Conservation (phyloP, 2,113 vertebrate species). For the Nothoprocta pentlandii region DNA sequence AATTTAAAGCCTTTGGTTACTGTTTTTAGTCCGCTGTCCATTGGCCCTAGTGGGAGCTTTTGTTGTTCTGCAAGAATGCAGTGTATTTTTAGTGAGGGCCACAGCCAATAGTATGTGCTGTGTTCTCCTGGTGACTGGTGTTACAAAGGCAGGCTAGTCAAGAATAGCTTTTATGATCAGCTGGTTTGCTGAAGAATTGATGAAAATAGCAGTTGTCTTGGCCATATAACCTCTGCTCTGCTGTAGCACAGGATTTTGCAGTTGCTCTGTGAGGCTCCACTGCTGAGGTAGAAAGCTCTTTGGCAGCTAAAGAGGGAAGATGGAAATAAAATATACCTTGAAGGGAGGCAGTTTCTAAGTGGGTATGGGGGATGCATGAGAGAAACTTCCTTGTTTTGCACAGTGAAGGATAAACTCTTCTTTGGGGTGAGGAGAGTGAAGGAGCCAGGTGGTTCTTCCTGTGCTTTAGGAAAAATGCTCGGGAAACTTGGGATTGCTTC, state of each 20-base stretch:
- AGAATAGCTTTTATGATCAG: conserved; percentile 49
- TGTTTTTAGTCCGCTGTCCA: conserved; percentile 76
- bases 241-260: neutral
- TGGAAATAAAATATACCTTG: neutral
- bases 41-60: conserved; percentile 69
- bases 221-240: conserved; percentile 36
- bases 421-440: neutral
- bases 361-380: neutral
- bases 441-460: neutral
- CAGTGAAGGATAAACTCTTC: neutral
- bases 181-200: conserved; percentile 62
- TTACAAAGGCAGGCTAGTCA: conserved; percentile 43
- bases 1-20: conserved; percentile 76
- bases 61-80: conserved; percentile 74
- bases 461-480: neutral
- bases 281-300: neutral
- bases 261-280: neutral
- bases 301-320: neutral
- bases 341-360: neutral
- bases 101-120: conserved; percentile 48
- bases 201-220: conserved; percentile 46
- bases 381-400: neutral
- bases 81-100: conserved; percentile 77
- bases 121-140: conserved; percentile 46
- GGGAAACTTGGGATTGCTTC: neutral